Percentiles rank a stretch among this genome's conserved stretches.
These are phyloP conservation scores for Turritopsis dohrnii DNA, from an alignment of 30 jellyfish, hydroid and myxozoan genomes.

Conservation along the genomic window DNA sequence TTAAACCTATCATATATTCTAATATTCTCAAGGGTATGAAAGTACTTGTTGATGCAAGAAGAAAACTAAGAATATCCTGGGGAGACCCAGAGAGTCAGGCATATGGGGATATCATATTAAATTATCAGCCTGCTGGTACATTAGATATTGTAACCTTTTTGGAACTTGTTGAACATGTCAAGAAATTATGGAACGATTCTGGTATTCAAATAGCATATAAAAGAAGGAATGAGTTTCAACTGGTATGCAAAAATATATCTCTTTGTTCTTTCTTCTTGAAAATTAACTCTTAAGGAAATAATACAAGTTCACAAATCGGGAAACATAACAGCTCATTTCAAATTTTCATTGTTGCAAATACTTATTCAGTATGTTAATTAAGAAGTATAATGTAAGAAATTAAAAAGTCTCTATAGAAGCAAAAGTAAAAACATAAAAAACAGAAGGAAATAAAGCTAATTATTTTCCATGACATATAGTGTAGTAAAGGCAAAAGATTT, in stretches of 20 bases:
- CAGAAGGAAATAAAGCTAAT: no score
- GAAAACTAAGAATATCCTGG: slow-evolving; percentile 89
- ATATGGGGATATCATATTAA: slow-evolving; percentile 80
- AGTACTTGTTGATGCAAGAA: slow-evolving; percentile 97
- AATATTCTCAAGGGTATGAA: slow-evolving; percentile 96
- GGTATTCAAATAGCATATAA: slow-evolving; percentile 77
- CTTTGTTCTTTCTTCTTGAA: no score
- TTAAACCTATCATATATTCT: slow-evolving; percentile 86
- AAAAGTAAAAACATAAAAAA: no score
- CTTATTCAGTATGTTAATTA: no score
- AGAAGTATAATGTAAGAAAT: no score
- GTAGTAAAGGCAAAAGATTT: no score
- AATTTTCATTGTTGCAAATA: no score
- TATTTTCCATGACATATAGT: no score
- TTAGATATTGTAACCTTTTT: slow-evolving; percentile 80
- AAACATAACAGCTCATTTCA: no score
- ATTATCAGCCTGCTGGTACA: slow-evolving; percentile 60
- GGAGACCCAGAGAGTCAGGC: slow-evolving; percentile 92
- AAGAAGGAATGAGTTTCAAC: slow-evolving; percentile 87
- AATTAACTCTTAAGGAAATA: no score
- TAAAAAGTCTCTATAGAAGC: no score
- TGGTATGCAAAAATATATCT: slow-evolving; percentile 61
- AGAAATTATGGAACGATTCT: slow-evolving; percentile 85
- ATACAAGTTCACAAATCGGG: no score
- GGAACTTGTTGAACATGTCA: slow-evolving; percentile 76